phyloP scores from a whole-genome alignment of 2,888 invertebrate species.

The Antheraea assamensis region DNA sequence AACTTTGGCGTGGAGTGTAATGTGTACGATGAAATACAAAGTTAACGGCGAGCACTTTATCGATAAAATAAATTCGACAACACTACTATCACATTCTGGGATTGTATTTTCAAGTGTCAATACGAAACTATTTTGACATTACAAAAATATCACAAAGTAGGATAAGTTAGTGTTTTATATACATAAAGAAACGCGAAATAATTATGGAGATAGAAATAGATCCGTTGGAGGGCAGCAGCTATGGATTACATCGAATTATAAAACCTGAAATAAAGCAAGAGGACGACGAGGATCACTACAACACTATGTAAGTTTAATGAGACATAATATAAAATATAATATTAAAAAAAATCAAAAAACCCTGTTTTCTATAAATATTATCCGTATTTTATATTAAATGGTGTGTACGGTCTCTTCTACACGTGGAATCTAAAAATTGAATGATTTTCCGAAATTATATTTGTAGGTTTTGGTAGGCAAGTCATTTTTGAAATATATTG shows the following conservation, averaged over 20 bases:
- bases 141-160: neutral
- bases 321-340: too few species aligned
- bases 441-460: neutral
- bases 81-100: neutral
- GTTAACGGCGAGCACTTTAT: neutral
- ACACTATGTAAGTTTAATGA: conserved; percentile 33
- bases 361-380: neutral
- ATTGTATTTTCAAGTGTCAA: neutral
- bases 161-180: neutral
- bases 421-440: neutral
- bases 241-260: conserved; percentile 20
- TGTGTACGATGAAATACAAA: neutral
- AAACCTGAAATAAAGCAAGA: conserved; percentile 40
- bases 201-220: conserved; percentile 34
- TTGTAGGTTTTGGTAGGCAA: too few species aligned
- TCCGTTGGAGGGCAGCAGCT: conserved; percentile 45
- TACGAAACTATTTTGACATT: conserved; percentile 10
- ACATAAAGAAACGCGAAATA: neutral
- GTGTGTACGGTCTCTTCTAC: neutral
- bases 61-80: conserved; percentile 11
- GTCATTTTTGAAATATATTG: too few species aligned
- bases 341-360: too few species aligned
- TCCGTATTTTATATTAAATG: neutral
- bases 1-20: too few species aligned
- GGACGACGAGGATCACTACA: conserved; percentile 39